These are phyloP conservation scores for Cossypha niveicapilla DNA, from an alignment of 2,797 vertebrate genomes.

Conservation along the genomic window DNA sequence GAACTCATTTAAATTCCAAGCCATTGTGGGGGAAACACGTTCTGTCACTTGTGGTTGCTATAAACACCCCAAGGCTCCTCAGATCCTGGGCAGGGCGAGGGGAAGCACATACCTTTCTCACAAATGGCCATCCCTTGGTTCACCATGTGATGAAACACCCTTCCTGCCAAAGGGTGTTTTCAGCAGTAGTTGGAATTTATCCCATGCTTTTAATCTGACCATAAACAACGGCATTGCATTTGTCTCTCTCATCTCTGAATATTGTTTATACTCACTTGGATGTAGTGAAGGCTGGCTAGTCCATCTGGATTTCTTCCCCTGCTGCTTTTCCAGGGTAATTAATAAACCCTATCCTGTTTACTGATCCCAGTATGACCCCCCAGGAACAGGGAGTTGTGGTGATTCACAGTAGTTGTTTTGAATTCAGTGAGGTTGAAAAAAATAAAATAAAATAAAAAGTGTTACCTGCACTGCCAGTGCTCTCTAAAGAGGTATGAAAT, in stretches of 20 bases:
- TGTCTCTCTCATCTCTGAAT: not conserved
- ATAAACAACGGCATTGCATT: not conserved
- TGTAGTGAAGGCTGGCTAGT: not conserved
- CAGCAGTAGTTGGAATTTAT: not conserved
- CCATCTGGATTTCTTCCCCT: not conserved
- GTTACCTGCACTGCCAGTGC: not conserved
- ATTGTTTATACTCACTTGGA: conserved; percentile 15
- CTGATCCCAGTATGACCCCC: not conserved
- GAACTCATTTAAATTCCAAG: not conserved
- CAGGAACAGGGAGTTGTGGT: not conserved
- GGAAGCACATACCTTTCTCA: not conserved
- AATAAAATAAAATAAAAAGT: not conserved
- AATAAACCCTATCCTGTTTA: not conserved
- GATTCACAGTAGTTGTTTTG: not conserved
- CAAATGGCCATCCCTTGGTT: not conserved
- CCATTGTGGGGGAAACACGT: not conserved
- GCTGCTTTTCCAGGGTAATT: not conserved
- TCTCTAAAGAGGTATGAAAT: not conserved
- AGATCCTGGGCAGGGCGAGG: rapidly evolving
- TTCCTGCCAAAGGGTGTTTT: not conserved
- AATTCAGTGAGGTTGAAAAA: not conserved
- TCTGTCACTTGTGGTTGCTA: not conserved
- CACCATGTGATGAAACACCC: not conserved
- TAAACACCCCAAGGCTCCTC: not conserved
- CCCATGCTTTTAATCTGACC: not conserved